Evolutionary conservation across 2,888 invertebrate genomes (phyloP).

Genomic region (Troides oblongomaculatus): DNA sequence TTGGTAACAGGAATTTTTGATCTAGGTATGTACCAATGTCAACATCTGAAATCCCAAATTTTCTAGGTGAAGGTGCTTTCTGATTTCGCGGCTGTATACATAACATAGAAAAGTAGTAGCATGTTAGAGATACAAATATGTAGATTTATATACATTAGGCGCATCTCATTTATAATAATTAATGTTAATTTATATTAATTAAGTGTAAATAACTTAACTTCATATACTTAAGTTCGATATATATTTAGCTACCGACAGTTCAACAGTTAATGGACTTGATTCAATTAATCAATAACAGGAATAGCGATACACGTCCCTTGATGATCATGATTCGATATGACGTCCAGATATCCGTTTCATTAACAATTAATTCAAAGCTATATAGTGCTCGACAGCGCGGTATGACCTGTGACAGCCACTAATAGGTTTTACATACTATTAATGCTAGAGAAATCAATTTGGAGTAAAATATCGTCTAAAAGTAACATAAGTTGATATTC

Average conservation of each 20-base stretch:
- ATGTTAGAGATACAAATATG: too few relatives aligned
- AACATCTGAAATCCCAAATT: too few relatives aligned
- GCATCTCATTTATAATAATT: not conserved
- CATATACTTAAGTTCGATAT: not conserved
- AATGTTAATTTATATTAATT: too few relatives aligned
- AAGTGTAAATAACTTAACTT: not conserved
- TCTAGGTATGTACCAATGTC: too few relatives aligned
- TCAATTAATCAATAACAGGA: not conserved
- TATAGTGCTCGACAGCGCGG: not conserved
- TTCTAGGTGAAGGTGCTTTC: too few relatives aligned
- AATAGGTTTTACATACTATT: not conserved
- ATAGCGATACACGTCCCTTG: not conserved
- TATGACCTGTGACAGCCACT: not conserved
- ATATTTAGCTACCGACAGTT: not conserved
- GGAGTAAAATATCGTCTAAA: not conserved
- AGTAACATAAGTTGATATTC: not conserved
- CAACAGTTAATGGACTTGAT: not conserved
- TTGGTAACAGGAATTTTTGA: too few relatives aligned
- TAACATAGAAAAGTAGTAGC: too few relatives aligned
- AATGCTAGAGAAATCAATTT: not conserved
- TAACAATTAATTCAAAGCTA: not conserved
- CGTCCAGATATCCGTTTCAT: constrained; percentile 1
- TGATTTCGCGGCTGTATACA: too few relatives aligned
- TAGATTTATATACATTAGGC: too few relatives aligned
- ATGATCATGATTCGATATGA: not conserved